Base-by-base conservation (phyloP, 2,888 invertebrate genomes). In the Heteromurus nitidus region DNA sequence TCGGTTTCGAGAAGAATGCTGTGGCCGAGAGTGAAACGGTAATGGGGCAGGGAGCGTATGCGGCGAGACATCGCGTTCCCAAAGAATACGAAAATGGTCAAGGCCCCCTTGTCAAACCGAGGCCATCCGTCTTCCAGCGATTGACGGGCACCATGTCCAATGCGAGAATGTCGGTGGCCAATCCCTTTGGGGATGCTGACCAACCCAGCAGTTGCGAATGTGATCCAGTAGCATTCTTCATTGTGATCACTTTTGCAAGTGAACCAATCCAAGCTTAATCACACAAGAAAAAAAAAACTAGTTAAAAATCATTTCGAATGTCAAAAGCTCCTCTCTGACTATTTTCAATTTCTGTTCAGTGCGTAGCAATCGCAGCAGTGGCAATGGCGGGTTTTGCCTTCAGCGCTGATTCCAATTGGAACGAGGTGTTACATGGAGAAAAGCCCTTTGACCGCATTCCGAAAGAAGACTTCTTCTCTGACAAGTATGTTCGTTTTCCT, bases 371-470 rank as follows among this genome's bases (percentile, higher is more conserved):
- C 24, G n/a, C 55, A 16, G 68, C 67, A 3, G 11, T 53, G 0
- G 50, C 53, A 0, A 30, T 65, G 9, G 65, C 44, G 0, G 20
- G 28, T 1, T 7, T 42, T 3, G 24, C 50, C 5, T n/a, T 77
- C 3, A 62, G 44, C 3, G 2, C 31, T 9, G 80, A 80, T 47
- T 31, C 58, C 0, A 0, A n/a, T 3, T 80, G 80, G 80, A 80
- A 80, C 28, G 5, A 7, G 0, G 50, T 73, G 11, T 67, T 80
- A 13, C 13, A 28, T 1, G 42, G 16, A n/a, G n/a, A 42, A 42
- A 16, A 28, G 2, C n/a, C 3, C 9, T 30, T 28, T 31, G 50
- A 16, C 58, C 69, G 16, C 0, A 24, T 36, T 3, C 0, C 53
- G 0, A 0, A 28, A 9, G 50, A 67, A 1, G 72, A 28, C 13